These are phyloP conservation scores for Parochlus steinenii DNA, from an alignment of 2,888 invertebrate genomes.

Conservation along the genomic window DNA sequence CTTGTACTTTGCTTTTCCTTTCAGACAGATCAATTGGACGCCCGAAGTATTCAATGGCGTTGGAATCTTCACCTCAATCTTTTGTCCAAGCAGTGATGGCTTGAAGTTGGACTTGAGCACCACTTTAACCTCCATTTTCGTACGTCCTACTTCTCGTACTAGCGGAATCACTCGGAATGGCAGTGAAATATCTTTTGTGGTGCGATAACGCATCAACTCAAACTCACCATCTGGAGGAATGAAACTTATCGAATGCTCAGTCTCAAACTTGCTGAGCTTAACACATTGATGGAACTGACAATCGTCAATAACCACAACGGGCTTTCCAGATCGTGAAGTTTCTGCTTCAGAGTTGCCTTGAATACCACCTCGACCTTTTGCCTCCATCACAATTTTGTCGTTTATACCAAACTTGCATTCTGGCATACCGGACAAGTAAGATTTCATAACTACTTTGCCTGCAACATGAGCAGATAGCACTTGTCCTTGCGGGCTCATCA, in stretches of 20 bases:
- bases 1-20: constrained; percentile 99
- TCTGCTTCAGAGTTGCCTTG: constrained; percentile 57
- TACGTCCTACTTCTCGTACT: constrained; percentile 93
- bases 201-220: constrained; percentile 99
- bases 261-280: constrained; percentile 98
- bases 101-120: constrained; percentile 99
- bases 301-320: constrained; percentile 99
- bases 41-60: constrained; percentile 98
- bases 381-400: constrained; percentile 98
- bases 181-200: constrained; percentile 97
- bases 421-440: constrained; percentile 98
- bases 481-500: constrained; percentile 99
- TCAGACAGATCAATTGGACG: constrained; percentile 95
- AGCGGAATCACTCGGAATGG: constrained; percentile 98
- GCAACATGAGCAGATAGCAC: constrained; percentile 98
- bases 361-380: constrained; percentile 61
- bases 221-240: constrained; percentile 99
- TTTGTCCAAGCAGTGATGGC: constrained; percentile 92
- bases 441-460: constrained; percentile 99
- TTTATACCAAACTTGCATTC: constrained; percentile 99
- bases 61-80: constrained; percentile 98
- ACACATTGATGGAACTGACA: constrained; percentile 99
- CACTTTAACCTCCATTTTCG: constrained; percentile 99
- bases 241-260: constrained; percentile 99
- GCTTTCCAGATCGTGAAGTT: constrained; percentile 82